Evolutionary conservation across 1,140 invertebrate species (phyloP), one percentile per base, ranked within the genome.

Genomic region (Leguminivora glycinivorella): DNA sequence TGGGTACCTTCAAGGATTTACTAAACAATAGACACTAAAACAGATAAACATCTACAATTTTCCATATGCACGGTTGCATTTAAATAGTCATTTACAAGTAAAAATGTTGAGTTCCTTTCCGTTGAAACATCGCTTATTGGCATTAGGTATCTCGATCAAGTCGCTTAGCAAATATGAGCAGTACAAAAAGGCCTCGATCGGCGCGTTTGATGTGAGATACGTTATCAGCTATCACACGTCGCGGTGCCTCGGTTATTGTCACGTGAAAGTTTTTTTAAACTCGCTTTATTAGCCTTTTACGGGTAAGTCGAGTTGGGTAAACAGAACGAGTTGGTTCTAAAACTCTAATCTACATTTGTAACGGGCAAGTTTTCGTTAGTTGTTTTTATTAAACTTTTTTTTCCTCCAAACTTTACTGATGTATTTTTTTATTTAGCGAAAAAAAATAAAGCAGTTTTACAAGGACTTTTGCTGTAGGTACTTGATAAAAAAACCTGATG

Each of bases 201-300:
- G 74, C 68, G 43, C 70, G 52, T 78, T 78, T 78, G 77, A 76
- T 76, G 69, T 75, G 43, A 70, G 75, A 75, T 75, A 74, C 69
- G 69, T 72, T 67, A 72, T 47, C 69, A 47, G 52, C 72, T 79
- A 79, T 79, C 77, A 72, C 71, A 74, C 70, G 75, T 76, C 73
- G 76, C 73, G 26, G 58, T 7, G 29, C 26, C 25, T 29, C 58
- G 58, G n/a, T 63, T 63, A 63, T 31, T 63, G 58, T 63, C 58
- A 63, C 58, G 26, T 63, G 58, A 19, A 34, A n/a, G 29, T 63
- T 63, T 63, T 60, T 63, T 63, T 34, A 63, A 24, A 63, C 14
- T 29, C 14, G 10, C n/a, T 29, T 63, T 63, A 31, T 60, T 60
- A 3, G 56, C 56, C 56, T 25, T 60, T 60, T 60, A 60, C 4